Conservation (phyloP, 2,888 invertebrate species). For the Lasioglossum vierecki region DNA sequence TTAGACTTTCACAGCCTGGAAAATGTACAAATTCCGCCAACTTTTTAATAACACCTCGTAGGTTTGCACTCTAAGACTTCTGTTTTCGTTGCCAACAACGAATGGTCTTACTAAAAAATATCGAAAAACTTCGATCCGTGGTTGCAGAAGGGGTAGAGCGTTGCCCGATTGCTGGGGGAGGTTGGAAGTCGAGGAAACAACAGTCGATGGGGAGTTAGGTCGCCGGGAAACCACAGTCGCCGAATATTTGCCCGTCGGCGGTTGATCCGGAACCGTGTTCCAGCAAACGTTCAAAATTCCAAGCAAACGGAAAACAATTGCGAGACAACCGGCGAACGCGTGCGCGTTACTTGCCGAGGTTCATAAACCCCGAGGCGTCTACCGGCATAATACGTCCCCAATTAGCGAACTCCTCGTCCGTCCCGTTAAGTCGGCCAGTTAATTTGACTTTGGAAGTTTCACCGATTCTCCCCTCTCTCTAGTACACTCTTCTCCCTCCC, state of each 20-base stretch:
- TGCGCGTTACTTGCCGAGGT: background rate
- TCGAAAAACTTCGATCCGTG: background rate
- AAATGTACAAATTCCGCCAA: too few species aligned
- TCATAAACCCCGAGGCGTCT: slow-evolving; percentile 21
- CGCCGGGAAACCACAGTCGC: background rate
- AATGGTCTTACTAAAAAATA: background rate
- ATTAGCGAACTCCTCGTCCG: slow-evolving; percentile 29
- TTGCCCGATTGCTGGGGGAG: background rate
- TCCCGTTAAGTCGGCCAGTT: slow-evolving; percentile 37
- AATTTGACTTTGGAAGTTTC: slow-evolving; percentile 38
- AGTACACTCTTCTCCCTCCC: background rate
- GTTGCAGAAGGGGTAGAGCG: background rate
- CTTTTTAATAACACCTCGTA: too few species aligned
- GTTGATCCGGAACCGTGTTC: background rate
- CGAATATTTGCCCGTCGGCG: background rate
- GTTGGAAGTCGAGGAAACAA: background rate
- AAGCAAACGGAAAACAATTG: slow-evolving; percentile 25
- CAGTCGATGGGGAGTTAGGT: background rate
- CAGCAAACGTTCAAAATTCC: slow-evolving; percentile 8
- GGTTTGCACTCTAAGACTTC: too few species aligned
- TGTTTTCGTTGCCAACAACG: too few species aligned
- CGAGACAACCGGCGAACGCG: background rate
- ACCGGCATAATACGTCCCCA: slow-evolving; percentile 19
- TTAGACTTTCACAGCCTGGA: too few species aligned
- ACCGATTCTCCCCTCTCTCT: slow-evolving; percentile 1